Conservation (phyloP, 2,113 vertebrate genomes). For the Mormyrus lacerda region DNA sequence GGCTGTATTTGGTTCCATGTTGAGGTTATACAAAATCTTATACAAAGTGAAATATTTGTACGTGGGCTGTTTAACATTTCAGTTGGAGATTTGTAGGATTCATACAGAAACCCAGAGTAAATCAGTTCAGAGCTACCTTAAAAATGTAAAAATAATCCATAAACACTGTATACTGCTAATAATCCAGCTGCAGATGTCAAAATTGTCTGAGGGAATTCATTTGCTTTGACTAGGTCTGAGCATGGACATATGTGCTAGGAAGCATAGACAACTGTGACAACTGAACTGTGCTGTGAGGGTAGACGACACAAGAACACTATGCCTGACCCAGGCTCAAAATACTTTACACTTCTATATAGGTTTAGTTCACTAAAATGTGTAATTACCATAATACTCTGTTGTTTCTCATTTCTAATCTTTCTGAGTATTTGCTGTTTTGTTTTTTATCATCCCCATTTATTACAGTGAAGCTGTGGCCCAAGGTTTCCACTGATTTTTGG, state of each 20-base stretch:
- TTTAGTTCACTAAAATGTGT: slow-evolving; percentile 12
- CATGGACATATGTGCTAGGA: slow-evolving; percentile 32
- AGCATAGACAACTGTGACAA: slow-evolving; percentile 10
- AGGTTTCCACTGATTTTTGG: neutral
- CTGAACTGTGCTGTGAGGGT: slow-evolving; percentile 11
- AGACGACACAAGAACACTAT: slow-evolving; percentile 13
- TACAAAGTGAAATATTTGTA: neutral
- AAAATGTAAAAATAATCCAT: neutral
- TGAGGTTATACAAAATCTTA: neutral
- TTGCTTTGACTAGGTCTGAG: neutral
- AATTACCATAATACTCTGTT: slow-evolving; percentile 13
- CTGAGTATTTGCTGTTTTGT: slow-evolving; percentile 2
- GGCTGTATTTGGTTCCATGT: neutral
- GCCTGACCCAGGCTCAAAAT: neutral
- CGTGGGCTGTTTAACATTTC: neutral
- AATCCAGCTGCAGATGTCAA: neutral
- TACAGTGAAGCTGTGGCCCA: neutral
- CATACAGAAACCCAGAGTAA: neutral
- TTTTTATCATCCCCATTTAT: slow-evolving; percentile 4
- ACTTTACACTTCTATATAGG: neutral
- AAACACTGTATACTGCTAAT: neutral
- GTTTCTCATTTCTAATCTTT: slow-evolving; percentile 12
- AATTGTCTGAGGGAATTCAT: neutral
- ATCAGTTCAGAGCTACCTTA: neutral
- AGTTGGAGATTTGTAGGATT: neutral